Conservation (phyloP, 2,113 vertebrate genomes). For the Anseranas semipalmata region DNA sequence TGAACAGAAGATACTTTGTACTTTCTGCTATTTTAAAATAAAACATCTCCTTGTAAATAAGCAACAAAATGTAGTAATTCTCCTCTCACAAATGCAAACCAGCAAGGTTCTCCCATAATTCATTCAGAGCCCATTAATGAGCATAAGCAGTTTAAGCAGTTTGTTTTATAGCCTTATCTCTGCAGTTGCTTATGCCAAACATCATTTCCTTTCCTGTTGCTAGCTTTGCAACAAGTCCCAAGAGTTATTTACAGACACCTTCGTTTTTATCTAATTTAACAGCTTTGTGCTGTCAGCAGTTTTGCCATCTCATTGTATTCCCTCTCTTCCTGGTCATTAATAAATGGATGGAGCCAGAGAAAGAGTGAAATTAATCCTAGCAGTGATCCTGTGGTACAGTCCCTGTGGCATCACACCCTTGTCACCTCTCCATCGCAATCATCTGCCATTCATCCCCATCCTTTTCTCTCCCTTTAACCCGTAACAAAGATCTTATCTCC, state of each 20-base stretch:
- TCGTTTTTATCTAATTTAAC: conserved; percentile 59
- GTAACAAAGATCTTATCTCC: not conserved
- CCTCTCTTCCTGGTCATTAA: conserved; percentile 51
- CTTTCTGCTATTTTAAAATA: not conserved
- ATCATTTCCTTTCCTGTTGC: conserved; percentile 47
- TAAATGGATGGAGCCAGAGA: not conserved
- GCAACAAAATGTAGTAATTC: not conserved
- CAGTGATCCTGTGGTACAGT: not conserved
- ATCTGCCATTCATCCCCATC: not conserved
- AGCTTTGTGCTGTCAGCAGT: conserved; percentile 63
- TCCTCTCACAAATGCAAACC: not conserved
- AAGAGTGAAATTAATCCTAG: conserved; percentile 37
- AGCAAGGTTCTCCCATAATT: not conserved
- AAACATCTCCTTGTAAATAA: not conserved
- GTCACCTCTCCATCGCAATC: not conserved
- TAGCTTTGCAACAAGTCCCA: conserved; percentile 44
- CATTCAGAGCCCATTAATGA: not conserved
- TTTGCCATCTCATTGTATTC: conserved; percentile 52
- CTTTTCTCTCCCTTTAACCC: conserved; percentile 20
- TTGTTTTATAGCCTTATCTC: conserved; percentile 16
- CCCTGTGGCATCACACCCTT: not conserved
- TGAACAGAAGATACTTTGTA: not conserved
- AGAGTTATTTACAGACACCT: conserved; percentile 57
- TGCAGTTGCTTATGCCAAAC: conserved; percentile 15
- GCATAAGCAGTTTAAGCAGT: conserved; percentile 28